Base-by-base conservation (phyloP, 2,113 vertebrate species). In the Cyprinodon tularosa region DNA sequence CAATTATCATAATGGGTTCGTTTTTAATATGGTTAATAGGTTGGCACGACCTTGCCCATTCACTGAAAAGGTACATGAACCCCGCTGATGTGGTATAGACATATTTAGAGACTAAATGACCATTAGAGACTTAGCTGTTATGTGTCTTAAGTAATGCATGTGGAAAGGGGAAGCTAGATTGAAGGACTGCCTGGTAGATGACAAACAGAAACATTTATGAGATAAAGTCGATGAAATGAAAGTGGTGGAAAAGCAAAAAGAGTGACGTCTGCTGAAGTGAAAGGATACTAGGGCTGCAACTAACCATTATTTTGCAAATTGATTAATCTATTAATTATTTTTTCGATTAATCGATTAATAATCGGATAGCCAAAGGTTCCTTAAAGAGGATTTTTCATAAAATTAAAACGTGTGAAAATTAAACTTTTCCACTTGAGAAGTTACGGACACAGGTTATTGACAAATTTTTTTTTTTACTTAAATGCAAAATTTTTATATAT, bases 11-110 rank as follows among this genome's bases (percentile, higher is more conserved):
- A 94, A 95, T 94, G 94, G 94, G 84, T 75, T 82, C 81, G 85
- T 92, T 93, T 92, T 94, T 94, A 95, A 94, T 94, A 92, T 90
- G 92, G 91, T 89, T 94, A 94, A 95, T 94, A 93, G 94, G 84
- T 87, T 94, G 92, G 91, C 91, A 91, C 90, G 94, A 95, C 94
- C 94, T 95, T 94, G 93, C 90, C 91, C 90, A 90, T 91, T 92
- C 89, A 86, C 85, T 93, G 86, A 80, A 86, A 91, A 93, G 92
- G 93, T 92, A 93, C 84, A 87, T 68, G 82, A 76, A 84, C 77
- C 80, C 76, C 83, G 88, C 81, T 72, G 20, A 88, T 87, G 86
- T 87, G 82, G 87, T 93, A 93, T 89, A 89, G 89, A 91, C 91
- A 90, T 93, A 90, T 92, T 93, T 86, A 89, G 83, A 91, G 83